Evolutionary conservation across 2,888 invertebrate genomes (phyloP), one percentile per base, ranked within the genome.

Genomic region (Nomada lathburiana): DNA sequence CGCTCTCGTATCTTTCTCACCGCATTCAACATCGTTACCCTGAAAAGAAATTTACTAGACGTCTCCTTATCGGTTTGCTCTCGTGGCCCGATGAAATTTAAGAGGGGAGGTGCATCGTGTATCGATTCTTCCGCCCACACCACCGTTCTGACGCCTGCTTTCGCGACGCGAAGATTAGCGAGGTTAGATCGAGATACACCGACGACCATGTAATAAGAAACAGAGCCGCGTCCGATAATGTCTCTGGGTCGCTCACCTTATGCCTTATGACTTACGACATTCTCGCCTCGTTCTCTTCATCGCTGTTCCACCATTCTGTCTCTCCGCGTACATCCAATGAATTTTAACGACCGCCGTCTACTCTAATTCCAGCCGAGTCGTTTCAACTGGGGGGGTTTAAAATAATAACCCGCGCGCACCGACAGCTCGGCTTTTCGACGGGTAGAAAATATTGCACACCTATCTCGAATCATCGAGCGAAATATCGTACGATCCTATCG

Each of bases 271-370:
- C 36, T 47, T 47, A 47, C 16, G 71, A 76, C 68, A 50, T 77
- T 72, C 72, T 67, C 80, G 59, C 42, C 29, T 36, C 62, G 60
- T 64, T 20, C 70, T 76, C 72, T 26, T 69, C 73, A 13, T 80
- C 71, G 53, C 47, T 55, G 71, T 57, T 59, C 67, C 42, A 59
- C 53, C 80, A 69, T 88, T 78, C 82, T 84, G 84, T 84, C 88
- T 88, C 86, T 82, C 70, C 84, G 80, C 81, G 76, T 80, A 80
- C 80, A n/a, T 79, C 47, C 79, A 87, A 87, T 87, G 88, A 87
- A 87, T 87, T 88, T 87, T 87, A 87, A 87, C 81, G 77, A 79
- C 64, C 76, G 55, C 10, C 47, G 69, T 80, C 82, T 42, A 79
- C 82, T 82, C 72, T 74, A 85, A 85, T 85, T 82, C 72, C 80